Base-by-base conservation (phyloP, 2,797 vertebrate species). In the Tragelaphus oryx region DNA sequence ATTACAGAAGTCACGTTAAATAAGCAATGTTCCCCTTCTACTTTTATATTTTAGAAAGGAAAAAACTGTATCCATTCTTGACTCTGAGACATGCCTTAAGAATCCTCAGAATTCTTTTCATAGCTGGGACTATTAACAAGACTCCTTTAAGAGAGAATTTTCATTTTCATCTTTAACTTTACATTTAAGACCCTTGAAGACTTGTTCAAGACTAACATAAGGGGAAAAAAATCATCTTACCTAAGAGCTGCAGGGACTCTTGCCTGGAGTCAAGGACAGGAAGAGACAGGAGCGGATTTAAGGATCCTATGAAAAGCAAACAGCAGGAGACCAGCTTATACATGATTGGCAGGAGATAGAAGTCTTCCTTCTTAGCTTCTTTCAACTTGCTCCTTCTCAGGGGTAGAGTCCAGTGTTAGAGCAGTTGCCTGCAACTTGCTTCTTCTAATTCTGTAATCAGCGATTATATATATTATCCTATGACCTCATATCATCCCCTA, bases 371-470 rank as follows among this genome's bases (percentile, higher is more conserved):
- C 92, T 14, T 37, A 46, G 79, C 76, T 68, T 33, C 97, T 96
- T 98, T 96, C 97, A 98, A 54, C 50, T 79, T 79, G n/a, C 50
- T 95, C 74, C 93, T 94, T 92, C 87, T 96, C 89, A 88, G 97
- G 97, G 89, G 95, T 95, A 90, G 98, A 97, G 97, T 97, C 98
- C 98, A 97, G 97, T 96, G 98, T 97, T 54, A 98, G 97, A 98
- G 92, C 98, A 98, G 98, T 98, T 98, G 98, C 97, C 97, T 97
- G 96, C 97, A 98, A 79, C n/a, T 79, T 54, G 50, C 20, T 96
- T 76, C 93, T 94, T 92, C 87, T 96, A 93, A 52, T 95, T 85
- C 95, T 71, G 88, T 80, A 97, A 97, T 96, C 96, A 82, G 76
- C 33, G 30, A 5, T 97, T 98, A 97, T 98, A 98, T 98, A 98